Base-by-base conservation (phyloP, 2,113 vertebrate genomes). In the Ellobius talpinus region DNA sequence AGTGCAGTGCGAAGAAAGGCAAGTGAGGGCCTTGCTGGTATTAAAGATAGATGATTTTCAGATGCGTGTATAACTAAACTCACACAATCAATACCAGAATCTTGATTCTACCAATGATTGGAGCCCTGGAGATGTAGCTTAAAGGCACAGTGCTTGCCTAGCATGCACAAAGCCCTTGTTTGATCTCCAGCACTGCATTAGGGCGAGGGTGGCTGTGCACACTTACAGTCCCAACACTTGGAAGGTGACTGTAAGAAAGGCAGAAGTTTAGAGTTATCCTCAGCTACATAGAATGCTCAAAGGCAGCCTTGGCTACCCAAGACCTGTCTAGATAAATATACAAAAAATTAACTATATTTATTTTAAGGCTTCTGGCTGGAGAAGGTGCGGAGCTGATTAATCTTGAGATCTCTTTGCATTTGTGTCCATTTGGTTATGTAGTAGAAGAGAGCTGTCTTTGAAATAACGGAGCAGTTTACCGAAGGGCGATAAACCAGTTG, bases 321-420 rank as follows among this genome's bases (percentile, higher is more conserved):
- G 61, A 66, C 82, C 39, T 68, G 63, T 36, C 17, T 14, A 50
- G 13, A 68, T 50, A 87, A 33, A 86, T 39, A 58, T 13, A 31
- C n/a, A 19, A 72, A 19, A 16, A 16, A 58, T n/a, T 76, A 68
- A 16, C 10, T 33, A 31, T 55, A 68, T 11, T 45, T 33, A 50
- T 50, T 65, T 90, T 26, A 36, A 14, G 77, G 58, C 33, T 88
- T 81, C 58, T 92, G 76, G 24, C 66, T 92, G 26, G 93, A 13
- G 21, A 94, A 74, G 78, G 52, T 52, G 31, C 50, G 50, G 42
- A 85, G 66, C 2, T 19, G 36, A 58, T 55, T 70, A 61, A 19
- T 52, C 74, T 50, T 39, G 70, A 76, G 50, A 29, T 73, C 19
- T 33, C 33, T n/a, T 81, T 58, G 45, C 14, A 4, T 66, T 58